Evolutionary conservation across 23 tunicate genomes (phyloP).

Genomic region (Halocynthia aurantium): DNA sequence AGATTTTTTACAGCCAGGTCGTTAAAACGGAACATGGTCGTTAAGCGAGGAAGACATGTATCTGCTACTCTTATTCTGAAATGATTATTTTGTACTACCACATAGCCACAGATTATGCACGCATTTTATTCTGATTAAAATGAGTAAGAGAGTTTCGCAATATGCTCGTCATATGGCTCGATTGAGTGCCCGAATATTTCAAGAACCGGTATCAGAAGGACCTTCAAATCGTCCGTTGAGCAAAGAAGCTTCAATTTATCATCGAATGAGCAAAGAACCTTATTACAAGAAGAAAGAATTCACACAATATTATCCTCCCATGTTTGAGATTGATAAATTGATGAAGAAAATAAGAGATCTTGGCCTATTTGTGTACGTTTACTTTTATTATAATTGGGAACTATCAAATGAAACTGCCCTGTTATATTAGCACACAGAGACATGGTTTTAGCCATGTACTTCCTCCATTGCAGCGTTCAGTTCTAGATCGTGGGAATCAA

Average conservation of each 20-base stretch:
- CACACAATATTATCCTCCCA: slow-evolving; percentile 26
- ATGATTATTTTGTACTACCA: no score
- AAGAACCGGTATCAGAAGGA: slow-evolving; percentile 7
- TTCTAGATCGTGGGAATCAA: no score
- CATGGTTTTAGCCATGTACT: no score
- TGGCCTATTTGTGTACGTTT: slow-evolving; percentile 23
- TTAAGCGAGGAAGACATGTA: no score
- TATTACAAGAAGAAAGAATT: slow-evolving; percentile 15
- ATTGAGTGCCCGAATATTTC: slow-evolving; percentile 33
- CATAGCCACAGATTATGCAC: no score
- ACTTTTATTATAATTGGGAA: no score
- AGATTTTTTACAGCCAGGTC: no score
- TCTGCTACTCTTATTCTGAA: no score
- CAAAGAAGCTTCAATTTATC: neutral
- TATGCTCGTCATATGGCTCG: slow-evolving; percentile 29
- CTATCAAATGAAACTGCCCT: no score
- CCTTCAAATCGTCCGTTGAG: neutral
- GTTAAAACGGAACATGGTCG: no score
- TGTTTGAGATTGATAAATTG: slow-evolving; percentile 15
- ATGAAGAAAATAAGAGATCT: slow-evolving; percentile 3
- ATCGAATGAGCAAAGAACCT: slow-evolving; percentile 12
- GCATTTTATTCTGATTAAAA: neutral
- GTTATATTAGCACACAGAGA: no score
- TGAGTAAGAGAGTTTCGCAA: slow-evolving; percentile 14
- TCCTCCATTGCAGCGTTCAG: no score